Evolutionary conservation across 2,888 invertebrate genomes (phyloP), one percentile per base, ranked within the genome.

Genomic region (Miltochrista miniata): DNA sequence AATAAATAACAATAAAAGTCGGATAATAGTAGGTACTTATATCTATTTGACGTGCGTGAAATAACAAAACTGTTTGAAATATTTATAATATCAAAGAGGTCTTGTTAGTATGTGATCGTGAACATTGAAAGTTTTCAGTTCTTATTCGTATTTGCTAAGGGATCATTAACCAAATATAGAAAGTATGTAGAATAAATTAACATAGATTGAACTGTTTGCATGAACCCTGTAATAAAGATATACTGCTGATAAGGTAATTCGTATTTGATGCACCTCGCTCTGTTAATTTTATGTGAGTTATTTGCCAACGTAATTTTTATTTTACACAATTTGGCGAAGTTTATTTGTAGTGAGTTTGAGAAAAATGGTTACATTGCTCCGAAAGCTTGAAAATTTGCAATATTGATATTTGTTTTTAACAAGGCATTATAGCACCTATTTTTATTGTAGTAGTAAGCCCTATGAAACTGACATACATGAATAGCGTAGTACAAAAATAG

Each of bases 131-230:
- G 65, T 76, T 24, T 77, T 77, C 76, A 72, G 73, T 69, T 61
- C 51, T 45, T 55, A 61, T 58, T 53, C 52, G 59, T 50, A 44
- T 54, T 56, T 45, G 56, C 55, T 66, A 70, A 74, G 72, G 75
- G 69, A 63, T 60, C 45, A 42, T 45, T 70, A 68, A 69, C 61
- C 64, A 76, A 71, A 73, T 67, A 61, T 74, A 72, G 78, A 78
- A 79, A 79, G 77, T 65, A 41, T 2, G 10, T 34, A 42, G 8
- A 15, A 15, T 12, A 30, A 61, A 65, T 68, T 68, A 65, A 68
- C 46, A 58, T 56, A 51, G 43, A 24, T 5, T 24, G 18, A 24
- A 24, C 18, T 24, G n/a, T 29, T 39, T 7, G 24, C 36, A 29
- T n/a, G 15, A 33, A 36, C 24, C 8, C 18, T 33, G 4, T 18